Conservation (phyloP, 2,113 vertebrate genomes). For the Triplophysa rosa region DNA sequence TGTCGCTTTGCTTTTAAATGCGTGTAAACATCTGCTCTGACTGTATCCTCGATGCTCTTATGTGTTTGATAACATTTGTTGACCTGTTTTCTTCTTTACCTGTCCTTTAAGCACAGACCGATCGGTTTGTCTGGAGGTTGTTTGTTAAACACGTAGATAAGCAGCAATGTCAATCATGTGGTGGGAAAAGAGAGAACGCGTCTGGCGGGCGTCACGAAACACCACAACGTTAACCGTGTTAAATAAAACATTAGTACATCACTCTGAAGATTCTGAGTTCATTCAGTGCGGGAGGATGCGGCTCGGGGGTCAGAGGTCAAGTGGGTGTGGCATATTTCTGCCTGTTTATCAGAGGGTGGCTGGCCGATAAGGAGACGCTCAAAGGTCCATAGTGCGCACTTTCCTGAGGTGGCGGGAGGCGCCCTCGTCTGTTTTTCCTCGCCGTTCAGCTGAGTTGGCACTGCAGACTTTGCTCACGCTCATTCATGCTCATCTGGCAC, state of each 20-base stretch:
- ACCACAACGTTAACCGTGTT: too few species aligned
- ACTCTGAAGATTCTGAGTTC: not conserved
- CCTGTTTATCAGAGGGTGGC: constrained; percentile 36
- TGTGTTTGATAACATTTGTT: not conserved
- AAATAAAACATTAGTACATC: too few species aligned
- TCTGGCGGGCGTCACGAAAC: too few species aligned
- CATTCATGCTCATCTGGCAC: constrained; percentile 12
- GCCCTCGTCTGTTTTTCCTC: not conserved
- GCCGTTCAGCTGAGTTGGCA: constrained; percentile 9
- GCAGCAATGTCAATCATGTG: not conserved
- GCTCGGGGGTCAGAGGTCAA: constrained; percentile 30
- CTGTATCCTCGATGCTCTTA: not conserved
- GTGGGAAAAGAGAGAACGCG: not conserved
- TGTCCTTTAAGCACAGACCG: not conserved
- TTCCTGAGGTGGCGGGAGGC: not conserved
- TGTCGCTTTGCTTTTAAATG: not conserved
- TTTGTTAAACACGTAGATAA: not conserved
- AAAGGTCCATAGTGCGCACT: constrained; percentile 46
- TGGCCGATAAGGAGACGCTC: constrained; percentile 43
- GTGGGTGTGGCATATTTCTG: constrained; percentile 24
- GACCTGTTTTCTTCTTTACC: not conserved
- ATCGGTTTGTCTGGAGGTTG: not conserved
- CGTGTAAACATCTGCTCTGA: not conserved
- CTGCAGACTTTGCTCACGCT: constrained; percentile 33
- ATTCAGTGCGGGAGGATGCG: not conserved